Evolutionary conservation across 2,888 invertebrate genomes (phyloP), one percentile per base, ranked within the genome.

Genomic region (Pediacus dermestoides): DNA sequence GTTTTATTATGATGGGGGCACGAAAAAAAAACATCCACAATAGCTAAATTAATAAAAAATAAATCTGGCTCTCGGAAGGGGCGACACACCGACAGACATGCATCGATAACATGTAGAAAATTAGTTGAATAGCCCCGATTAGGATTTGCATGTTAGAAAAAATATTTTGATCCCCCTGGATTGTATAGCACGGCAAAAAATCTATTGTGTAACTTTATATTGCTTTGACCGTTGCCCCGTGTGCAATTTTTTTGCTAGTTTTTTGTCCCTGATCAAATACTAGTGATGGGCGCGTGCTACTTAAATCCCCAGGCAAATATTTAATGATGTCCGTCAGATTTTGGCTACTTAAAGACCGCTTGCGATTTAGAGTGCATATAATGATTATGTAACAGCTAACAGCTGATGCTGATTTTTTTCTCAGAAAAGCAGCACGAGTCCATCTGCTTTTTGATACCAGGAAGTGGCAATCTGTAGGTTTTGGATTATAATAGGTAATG

Each of bases 171-270:
- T 63, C 62, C 57, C n/a, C 58, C 42, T 33, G 30, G 37, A 53
- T 57, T 50, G 44, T 45, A 28, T 28, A 23, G 16, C n/a, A n/a
- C 28, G 31, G 37, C 39, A 57, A 60, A 57, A 60, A 57, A 52
- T 27, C 48, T 54, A 60, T 45, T 61, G 56, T 63, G 44, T 42
- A 32, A 34, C 22, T 14, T 46, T 48, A 50, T 50, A 59, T 55
- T 37, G 52, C 56, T 60, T 58, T 63, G 65, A 65, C 65, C 64
- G 64, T 60, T 63, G 64, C 60, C 64, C 64, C 50, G 48, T 42
- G 39, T 31, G 39, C 48, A 49, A 47, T 62, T 61, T 62, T 61
- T 63, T 57, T 55, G 57, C 39, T 42, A 30, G 36, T 45, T 53
- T 55, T 55, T 51, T 53, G 27, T 37, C 10, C 22, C 26, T 9